Base-by-base conservation (phyloP, 2,113 vertebrate genomes). In the Scartelaos histophorus region DNA sequence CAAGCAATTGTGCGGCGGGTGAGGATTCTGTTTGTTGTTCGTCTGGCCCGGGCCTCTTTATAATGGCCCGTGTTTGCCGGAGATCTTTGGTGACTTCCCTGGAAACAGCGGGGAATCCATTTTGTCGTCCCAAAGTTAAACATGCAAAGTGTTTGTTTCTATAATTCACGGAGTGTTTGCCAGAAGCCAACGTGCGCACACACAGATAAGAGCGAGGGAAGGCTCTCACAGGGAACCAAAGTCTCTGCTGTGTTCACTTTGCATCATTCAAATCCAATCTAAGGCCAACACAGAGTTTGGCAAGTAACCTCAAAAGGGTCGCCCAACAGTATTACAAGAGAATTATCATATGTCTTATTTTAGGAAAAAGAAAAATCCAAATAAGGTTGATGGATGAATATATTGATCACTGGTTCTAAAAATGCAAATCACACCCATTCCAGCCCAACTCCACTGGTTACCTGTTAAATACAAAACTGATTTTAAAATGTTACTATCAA, bases 161-260 rank as follows among this genome's bases (percentile, higher is more conserved):
- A 81, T 89, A 76, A 89, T 86, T 79, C 53, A 84, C 75, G 72
- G 49, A 51, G 64, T 83, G 78, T 85, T 87, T 86, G 79, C 79
- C 16, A 0, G 19, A 57, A 67, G 45, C 69, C 19, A 80, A 83
- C 21, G 46, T 74, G 70, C 58, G 57, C 62, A 79, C 62, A 80
- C 76, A 73, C 67, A 71, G 73, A 86, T 82, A 82, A 81, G 70
- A 70, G 78, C 68, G 65, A 62, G 19, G 66, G 54, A 75, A 60
- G 69, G 62, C 78, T 43, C 66, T 69, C 73, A 13, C 2, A 35
- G 62, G 7, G 7, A 76, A 51, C 62, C 69, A 17, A 71, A 85
- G 79, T 67, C 53, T 43, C 34, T 58, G 34, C 71, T 73, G 74
- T 79, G 47, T 71, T 75, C 58, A 69, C 75, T 82, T 81, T 74